These are phyloP conservation scores for Palythoa caribaeorum DNA, from an alignment of 92 coral and sea anemone species.

Conservation along the genomic window DNA sequence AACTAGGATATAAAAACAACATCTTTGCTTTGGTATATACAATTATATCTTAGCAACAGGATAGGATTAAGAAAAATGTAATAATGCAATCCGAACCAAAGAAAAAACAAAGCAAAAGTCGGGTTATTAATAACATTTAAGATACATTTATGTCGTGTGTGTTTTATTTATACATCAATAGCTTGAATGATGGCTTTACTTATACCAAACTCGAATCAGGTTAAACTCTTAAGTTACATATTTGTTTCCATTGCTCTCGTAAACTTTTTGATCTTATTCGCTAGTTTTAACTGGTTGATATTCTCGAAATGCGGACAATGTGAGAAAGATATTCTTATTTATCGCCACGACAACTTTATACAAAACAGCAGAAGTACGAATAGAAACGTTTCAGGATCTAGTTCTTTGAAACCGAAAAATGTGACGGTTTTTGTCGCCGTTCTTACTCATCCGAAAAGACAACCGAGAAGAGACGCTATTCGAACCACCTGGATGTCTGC, in stretches of 20 bases:
- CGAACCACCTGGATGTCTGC: slow-evolving; percentile 87
- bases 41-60: slow-evolving; percentile 6
- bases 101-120: background rate
- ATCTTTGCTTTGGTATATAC: background rate
- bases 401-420: slow-evolving; percentile 10
- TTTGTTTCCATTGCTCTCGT: background rate
- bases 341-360: background rate
- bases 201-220: background rate
- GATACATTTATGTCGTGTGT: background rate
- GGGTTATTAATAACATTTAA: background rate
- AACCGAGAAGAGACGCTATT: slow-evolving; percentile 81
- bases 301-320: background rate
- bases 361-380: background rate
- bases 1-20: background rate
- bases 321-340: background rate
- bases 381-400: background rate
- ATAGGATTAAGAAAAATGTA: background rate
- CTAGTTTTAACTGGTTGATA: background rate
- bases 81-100: background rate
- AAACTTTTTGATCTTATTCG: background rate
- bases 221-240: background rate
- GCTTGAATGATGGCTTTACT: background rate
- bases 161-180: background rate
- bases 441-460: slow-evolving; percentile 74
- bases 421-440: slow-evolving; percentile 76